These are phyloP conservation scores for Hippocampus zosterae DNA, from an alignment of 2,113 vertebrate species.

Conservation along the genomic window DNA sequence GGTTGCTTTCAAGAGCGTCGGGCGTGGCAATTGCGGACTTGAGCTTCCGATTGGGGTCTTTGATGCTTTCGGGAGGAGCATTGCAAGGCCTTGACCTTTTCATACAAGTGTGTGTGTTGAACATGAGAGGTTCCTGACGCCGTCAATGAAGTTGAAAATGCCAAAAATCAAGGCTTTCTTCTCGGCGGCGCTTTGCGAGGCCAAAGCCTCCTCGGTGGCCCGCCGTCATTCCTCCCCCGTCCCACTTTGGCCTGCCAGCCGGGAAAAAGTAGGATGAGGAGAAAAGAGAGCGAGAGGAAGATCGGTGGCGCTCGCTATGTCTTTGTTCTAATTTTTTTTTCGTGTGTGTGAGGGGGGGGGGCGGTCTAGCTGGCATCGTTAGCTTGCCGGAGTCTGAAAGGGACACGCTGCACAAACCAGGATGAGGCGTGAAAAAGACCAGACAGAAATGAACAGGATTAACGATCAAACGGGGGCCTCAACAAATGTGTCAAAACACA, in stretches of 20 bases:
- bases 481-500: slow-evolving; percentile 3
- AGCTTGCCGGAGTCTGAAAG: background rate
- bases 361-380: background rate
- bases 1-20: no score
- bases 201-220: background rate
- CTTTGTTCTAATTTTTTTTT: background rate
- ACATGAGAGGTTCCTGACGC: background rate
- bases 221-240: background rate
- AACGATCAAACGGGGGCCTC: background rate
- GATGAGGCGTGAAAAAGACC: background rate
- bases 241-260: slow-evolving; percentile 26
- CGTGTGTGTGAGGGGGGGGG: no score
- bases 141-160: background rate
- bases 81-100: no score
- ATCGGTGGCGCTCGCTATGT: slow-evolving; percentile 2
- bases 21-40: no score
- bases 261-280: slow-evolving; percentile 32
- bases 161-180: background rate
- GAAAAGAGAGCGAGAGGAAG: slow-evolving; percentile 20
- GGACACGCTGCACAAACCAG: background rate
- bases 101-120: no score
- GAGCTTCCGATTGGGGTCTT: no score
- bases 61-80: no score
- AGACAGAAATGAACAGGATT: slow-evolving; percentile 34
- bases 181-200: background rate